Conservation (phyloP, 1,140 invertebrate genomes). For the Drosophila littoralis region DNA sequence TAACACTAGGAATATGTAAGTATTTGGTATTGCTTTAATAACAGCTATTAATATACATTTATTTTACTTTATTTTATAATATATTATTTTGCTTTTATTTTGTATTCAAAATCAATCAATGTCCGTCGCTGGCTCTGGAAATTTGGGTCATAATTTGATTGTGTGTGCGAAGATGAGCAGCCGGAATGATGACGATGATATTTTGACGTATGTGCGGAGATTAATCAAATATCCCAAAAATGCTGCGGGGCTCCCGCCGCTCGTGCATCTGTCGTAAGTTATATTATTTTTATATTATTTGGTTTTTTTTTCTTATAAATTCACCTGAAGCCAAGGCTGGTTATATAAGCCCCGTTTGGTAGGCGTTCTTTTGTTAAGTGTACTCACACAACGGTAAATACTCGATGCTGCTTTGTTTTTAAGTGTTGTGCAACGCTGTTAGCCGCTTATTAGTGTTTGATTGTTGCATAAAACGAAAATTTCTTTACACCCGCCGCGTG, state of each 20-base stretch:
- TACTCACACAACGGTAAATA: conserved; percentile 11
- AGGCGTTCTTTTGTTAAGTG: conserved; percentile 34
- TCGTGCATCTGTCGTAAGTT: conserved; percentile 19
- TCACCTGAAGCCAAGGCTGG: not conserved
- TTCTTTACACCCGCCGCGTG: conserved; percentile 17
- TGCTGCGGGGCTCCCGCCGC: conserved; percentile 11
- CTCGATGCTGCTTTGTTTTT: conserved; percentile 17
- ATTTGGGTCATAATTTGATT: conserved; percentile 53
- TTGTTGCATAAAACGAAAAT: conserved; percentile 29
- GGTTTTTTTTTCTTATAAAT: not conserved
- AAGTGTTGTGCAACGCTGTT: conserved; percentile 48
- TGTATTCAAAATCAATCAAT: conserved; percentile 46
- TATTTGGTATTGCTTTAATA: not conserved
- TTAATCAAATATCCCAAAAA: conserved; percentile 67
- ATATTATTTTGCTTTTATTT: not conserved
- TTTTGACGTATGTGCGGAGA: conserved; percentile 66
- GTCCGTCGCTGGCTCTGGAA: conserved; percentile 45
- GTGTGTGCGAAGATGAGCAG: conserved; percentile 17
- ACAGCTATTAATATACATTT: not conserved
- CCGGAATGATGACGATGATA: conserved; percentile 66
- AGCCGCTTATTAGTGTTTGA: conserved; percentile 34
- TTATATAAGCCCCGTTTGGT: conserved; percentile 15
- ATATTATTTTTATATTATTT: conserved; percentile 3
- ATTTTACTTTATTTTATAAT: not conserved
- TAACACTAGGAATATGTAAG: not conserved